Base-by-base conservation (phyloP, 2,797 vertebrate genomes). In the Zenarchopterus dispar region DNA sequence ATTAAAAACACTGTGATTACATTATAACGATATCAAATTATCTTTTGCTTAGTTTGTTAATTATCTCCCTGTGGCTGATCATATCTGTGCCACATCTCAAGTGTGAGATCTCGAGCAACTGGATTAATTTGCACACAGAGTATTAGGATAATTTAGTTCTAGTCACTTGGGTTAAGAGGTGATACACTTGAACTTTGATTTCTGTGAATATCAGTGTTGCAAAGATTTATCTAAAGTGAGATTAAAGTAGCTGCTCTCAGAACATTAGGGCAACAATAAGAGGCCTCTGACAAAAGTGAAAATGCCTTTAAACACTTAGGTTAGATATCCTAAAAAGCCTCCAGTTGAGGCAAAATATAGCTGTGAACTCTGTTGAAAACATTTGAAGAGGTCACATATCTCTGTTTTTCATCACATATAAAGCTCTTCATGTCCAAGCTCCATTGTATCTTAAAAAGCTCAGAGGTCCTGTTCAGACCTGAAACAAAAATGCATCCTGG, bases 41-140 rank as follows among this genome's bases (percentile, higher is more conserved):
- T 78, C 45, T 75, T 86, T 82, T 72, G 52, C 69, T 72, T 72
- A 80, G 44, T 77, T 72, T 70, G 65, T 86, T 89, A 84, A 87
- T 91, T 87, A 88, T 85, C 82, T 82, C 77, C 75, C 63, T 82
- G 51, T 45, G 16, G 42, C 45, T 58, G 52, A 82, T 84, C 65
- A 63, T 61, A 69, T 60, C 56, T 49, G 21, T 56, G 44, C 77
- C 71, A 73, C 56, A 70, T 72, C 76, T 78, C 19, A 56, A 81
- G 69, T 84, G 78, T 80, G 77, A 78, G 62, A 60, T 75, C 36
- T 57, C 1, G 5, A 68, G 65, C 70, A 82, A 74, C 31, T 73
- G 57, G 52, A 75, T 66, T 57, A 47, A 65, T 43, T 56, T 28
- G 57, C 26, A 56, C 44, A 39, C 42, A 47, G 53, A 47, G 57